Percentiles rank a stretch among this genome's conserved stretches.
Evolutionary conservation across 2,797 vertebrate genomes (phyloP).

Genomic region (Centroberyx gerrardi): DNA sequence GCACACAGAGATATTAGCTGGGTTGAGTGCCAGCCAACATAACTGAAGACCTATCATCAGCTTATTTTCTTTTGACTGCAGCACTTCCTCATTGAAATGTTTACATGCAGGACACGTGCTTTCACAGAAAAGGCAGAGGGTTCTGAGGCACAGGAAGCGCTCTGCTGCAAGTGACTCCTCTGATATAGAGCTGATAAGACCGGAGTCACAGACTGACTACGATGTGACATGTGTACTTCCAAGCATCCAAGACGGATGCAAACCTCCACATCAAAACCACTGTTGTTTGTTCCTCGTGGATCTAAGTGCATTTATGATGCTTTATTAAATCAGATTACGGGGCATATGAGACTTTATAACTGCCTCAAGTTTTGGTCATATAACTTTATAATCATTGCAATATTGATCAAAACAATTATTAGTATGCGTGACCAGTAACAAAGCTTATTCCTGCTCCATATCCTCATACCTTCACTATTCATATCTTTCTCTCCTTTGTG

Average conservation of each 20-base stretch:
- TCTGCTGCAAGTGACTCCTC: slow-evolving; percentile 28
- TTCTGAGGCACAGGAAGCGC: slow-evolving; percentile 49
- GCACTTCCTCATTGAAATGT: slow-evolving; percentile 82
- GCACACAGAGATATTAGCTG: slow-evolving; percentile 55
- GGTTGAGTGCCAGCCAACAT: slow-evolving; percentile 58
- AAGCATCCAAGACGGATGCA: not conserved
- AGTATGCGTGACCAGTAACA: not conserved
- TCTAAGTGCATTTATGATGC: too few relatives aligned
- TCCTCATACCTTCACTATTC: not conserved
- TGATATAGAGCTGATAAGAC: slow-evolving; percentile 41
- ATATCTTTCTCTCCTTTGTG: not conserved
- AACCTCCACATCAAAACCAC: too few relatives aligned
- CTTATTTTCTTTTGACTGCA: slow-evolving; percentile 73
- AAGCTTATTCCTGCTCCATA: not conserved
- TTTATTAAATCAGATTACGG: too few relatives aligned
- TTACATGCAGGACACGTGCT: slow-evolving; percentile 85
- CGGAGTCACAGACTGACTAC: not conserved
- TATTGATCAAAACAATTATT: not conserved
- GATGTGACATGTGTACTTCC: not conserved
- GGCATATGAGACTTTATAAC: too few relatives aligned
- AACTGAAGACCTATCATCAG: slow-evolving; percentile 72
- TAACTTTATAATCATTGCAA: not conserved
- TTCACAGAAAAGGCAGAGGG: slow-evolving; percentile 69
- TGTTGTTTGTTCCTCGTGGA: too few relatives aligned
- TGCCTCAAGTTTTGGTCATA: fast-evolving